Evolutionary conservation across 1,140 invertebrate genomes (phyloP), one percentile per base, ranked within the genome.

Genomic region (Drosophila ohnishii): DNA sequence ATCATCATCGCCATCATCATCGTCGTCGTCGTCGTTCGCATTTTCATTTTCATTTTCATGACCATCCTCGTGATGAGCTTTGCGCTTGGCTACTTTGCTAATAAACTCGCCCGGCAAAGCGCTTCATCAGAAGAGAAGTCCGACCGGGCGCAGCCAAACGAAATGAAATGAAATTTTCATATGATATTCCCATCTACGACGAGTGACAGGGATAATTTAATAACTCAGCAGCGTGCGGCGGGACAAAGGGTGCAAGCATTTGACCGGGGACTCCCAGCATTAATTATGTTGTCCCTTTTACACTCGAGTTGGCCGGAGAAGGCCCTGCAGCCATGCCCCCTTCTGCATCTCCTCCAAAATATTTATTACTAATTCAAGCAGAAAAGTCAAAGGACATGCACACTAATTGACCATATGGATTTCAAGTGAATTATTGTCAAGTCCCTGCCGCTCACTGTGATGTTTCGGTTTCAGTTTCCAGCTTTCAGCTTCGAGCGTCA

Each of bases 151-250:
- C 79, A 86, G 55, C 84, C 59, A 83, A 88, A 86, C 83, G 83
- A 86, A 86, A 86, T 86, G 84, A 78, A 87, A 87, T 88, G 84
- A 88, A 88, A 88, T 88, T 88, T 88, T 88, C 84, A 88, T 88
- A 88, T 84, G 83, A 87, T 88, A 88, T 87, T 87, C 83, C 62
- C 83, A 84, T 87, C 87, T 80, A 88, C 65, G 76, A 83, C 69
- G 76, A 87, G 80, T 84, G 67, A 88, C 76, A 72, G 73, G 67
- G 84, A 88, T 88, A 88, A 88, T 88, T 88, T 88, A 88, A 88
- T 88, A 88, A 88, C 84, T 84, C 77, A 80, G 85, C 85, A 80
- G 70, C 62, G 25, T 32, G 35, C 42, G 37, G 39, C 34, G 25
- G n/a, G 9, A 48, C 60, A 57, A 59, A 40, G 48, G 51, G 58